phyloP scores from a whole-genome alignment of 23 tunicate genomes.

The Pegea sp. region DNA sequence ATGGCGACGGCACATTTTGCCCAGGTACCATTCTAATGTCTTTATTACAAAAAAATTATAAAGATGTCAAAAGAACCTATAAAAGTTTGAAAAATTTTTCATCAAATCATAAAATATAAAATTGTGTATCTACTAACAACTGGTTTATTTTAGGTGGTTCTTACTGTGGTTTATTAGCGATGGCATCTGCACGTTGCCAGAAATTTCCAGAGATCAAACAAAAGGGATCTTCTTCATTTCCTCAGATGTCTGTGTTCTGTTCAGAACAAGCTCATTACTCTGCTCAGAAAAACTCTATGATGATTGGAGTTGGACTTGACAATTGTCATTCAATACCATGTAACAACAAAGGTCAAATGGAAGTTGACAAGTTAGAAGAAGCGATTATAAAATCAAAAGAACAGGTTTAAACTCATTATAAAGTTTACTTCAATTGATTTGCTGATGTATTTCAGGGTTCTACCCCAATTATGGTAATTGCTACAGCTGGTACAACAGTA shows the following conservation, averaged over 20 bases:
- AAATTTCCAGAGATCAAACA: not conserved
- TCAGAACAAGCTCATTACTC: not conserved
- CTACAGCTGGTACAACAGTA: conserved; percentile 85
- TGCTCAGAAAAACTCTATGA: not conserved
- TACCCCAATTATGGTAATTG: conserved; percentile 43
- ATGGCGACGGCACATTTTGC: conserved; percentile 22
- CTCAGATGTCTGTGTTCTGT: not conserved
- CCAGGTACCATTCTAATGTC: conserved; percentile 4
- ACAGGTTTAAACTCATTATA: not conserved
- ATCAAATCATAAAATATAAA: too few species aligned
- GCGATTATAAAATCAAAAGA: not conserved
- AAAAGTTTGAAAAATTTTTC: too few species aligned
- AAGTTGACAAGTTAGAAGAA: not conserved
- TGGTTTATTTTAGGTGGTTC: too few species aligned
- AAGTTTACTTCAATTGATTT: not conserved
- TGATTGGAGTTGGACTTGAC: not conserved
- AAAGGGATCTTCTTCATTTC: not conserved
- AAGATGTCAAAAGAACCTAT: too few species aligned
- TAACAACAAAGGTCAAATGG: not conserved
- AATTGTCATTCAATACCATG: not conserved
- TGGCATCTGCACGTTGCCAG: not conserved
- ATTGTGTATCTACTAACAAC: too few species aligned
- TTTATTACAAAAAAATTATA: too few species aligned
- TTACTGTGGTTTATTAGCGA: not conserved
- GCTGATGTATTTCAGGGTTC: conserved; percentile 15